These are phyloP conservation scores for Baronia brevicornis DNA, from an alignment of 2,888 invertebrate species.

Conservation along the genomic window DNA sequence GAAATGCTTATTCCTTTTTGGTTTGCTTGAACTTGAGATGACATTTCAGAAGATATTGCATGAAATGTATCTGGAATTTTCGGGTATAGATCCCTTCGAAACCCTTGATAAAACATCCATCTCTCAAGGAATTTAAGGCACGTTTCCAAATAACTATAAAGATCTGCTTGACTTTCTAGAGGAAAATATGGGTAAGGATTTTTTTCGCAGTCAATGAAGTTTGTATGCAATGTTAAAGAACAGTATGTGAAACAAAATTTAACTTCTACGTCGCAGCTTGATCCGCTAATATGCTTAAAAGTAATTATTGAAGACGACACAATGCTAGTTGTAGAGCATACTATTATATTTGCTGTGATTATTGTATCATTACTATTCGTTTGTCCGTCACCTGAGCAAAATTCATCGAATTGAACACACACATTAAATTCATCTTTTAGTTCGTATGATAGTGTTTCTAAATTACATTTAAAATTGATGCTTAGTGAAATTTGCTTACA, in stretches of 20 bases:
- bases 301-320: slow-evolving; percentile 32
- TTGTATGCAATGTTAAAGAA: slow-evolving; percentile 50
- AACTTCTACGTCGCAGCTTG: slow-evolving; percentile 53
- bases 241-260: slow-evolving; percentile 54
- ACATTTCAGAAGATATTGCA: slow-evolving; percentile 43
- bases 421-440: too few species aligned
- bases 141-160: slow-evolving; percentile 46
- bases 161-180: slow-evolving; percentile 31
- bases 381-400: too few species aligned
- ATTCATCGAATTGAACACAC: too few species aligned
- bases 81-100: slow-evolving; percentile 60
- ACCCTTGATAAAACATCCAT: slow-evolving; percentile 69
- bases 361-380: slow-evolving; percentile 30
- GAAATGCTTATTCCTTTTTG: slow-evolving; percentile 57
- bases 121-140: slow-evolving; percentile 52
- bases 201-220: slow-evolving; percentile 27
- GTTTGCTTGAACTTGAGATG: slow-evolving; percentile 38
- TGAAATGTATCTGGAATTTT: slow-evolving; percentile 61
- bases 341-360: slow-evolving; percentile 38
- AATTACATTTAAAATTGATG: slow-evolving; percentile 33
- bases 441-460: slow-evolving; percentile 32
- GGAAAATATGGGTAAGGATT: slow-evolving; percentile 63
- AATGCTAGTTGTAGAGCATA: slow-evolving; percentile 30
- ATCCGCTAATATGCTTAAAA: slow-evolving; percentile 45
- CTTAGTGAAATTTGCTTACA: slow-evolving; percentile 34